Evolutionary conservation across 64 coral and sea anemone genomes (phyloP), one percentile per base, ranked within the genome.

Genomic region (Porites australiensis): DNA sequence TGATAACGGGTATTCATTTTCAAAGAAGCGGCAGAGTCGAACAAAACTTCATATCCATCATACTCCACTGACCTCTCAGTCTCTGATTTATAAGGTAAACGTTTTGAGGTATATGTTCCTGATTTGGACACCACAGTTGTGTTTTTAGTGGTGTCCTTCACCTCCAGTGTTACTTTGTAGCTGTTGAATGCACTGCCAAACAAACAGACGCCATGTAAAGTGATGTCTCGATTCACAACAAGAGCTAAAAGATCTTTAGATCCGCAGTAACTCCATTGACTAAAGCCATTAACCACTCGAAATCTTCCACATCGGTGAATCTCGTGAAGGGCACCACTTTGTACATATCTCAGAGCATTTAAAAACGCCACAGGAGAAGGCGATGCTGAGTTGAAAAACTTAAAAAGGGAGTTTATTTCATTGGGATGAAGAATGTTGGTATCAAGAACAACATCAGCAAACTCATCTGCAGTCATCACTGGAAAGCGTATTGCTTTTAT

Each of bases 401-500:
- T 75, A 46, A 75, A 3, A 50, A 75, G 2, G 16, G 15, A 50
- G 72, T n/a, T 14, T 44, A 75, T 50, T 51, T 75, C 72, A 49
- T 75, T 15, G 48, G 14, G 50, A 50, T 0, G 48, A 7, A 75
- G 27, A 2, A 75, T 19, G 16, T 75, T 47, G 19, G 44, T 51
- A 47, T 76, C 73, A 2, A 76, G 37, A 16, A 76, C 73, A 6
- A n/a, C 73, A n/a, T 7, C 6, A 50, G 73, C 10, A 50, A 76
- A 76, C 16, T 76, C 73, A 2, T 50, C 44, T 46, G 6, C 44
- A 49, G 48, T 75, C 45, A 75, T 75, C 4, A 6, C 14, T 75
- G 72, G 72, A 18, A 75, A 75, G 5, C 72, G 72, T 75, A 75
- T 50, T 75, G 13, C 72, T 75, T 75, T 75, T 15, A 75, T 49